phyloP scores from a whole-genome alignment of 2,113 vertebrate species.

The Hyperopisus bebe region DNA sequence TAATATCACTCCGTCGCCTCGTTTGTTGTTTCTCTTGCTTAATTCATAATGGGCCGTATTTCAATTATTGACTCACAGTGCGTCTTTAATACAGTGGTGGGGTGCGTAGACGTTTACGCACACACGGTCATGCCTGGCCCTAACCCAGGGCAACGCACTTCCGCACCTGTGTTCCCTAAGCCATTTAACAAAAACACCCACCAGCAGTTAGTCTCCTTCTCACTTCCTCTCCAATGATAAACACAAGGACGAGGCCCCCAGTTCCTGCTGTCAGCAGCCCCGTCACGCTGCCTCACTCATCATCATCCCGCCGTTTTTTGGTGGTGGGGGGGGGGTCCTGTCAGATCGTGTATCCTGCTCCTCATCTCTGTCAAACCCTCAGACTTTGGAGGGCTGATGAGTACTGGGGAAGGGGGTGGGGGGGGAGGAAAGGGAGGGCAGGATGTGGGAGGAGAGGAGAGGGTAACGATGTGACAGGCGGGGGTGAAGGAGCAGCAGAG shows the following conservation, averaged over 20 bases:
- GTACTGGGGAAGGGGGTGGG: conserved; percentile 31
- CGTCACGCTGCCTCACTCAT: conserved; percentile 45
- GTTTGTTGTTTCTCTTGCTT: conserved; percentile 52
- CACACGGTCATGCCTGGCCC: conserved; percentile 38
- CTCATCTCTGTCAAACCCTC: conserved; percentile 37
- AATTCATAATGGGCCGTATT: conserved; percentile 44
- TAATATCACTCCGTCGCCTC: conserved; percentile 52
- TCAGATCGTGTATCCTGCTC: neutral
- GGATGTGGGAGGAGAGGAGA: neutral
- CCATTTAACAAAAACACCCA: conserved; percentile 35
- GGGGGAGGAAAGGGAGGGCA: conserved; percentile 4
- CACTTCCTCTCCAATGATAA: conserved; percentile 51
- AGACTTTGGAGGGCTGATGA: conserved; percentile 51
- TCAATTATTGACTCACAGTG: conserved; percentile 33
- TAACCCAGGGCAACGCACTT: conserved; percentile 35
- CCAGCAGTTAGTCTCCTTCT: conserved; percentile 52
- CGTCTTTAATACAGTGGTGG: neutral
- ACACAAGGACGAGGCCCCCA: conserved; percentile 56
- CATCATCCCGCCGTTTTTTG: conserved; percentile 18
- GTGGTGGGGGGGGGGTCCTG: neutral
- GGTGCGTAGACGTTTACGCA: neutral
- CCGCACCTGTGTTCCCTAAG: conserved; percentile 2
- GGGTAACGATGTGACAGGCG: neutral
- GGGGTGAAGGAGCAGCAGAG: neutral
- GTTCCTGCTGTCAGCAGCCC: conserved; percentile 47